Conservation (phyloP, 1,140 invertebrate species). For the Drosophila athabasca region DNA sequence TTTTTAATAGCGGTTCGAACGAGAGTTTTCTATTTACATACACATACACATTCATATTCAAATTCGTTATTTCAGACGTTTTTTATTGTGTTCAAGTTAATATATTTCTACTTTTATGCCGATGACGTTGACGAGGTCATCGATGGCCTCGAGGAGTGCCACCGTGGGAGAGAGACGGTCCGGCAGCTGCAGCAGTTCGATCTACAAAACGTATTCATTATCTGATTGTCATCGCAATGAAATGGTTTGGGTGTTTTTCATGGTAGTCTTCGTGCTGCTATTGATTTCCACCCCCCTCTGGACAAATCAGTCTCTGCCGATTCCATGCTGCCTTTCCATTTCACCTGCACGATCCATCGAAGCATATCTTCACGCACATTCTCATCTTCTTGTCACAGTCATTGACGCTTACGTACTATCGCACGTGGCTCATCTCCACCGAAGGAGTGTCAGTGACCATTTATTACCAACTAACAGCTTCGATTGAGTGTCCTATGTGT, state of each 20-base stretch:
- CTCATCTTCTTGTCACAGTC: constrained; percentile 31
- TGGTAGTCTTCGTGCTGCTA: constrained; percentile 1
- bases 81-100: constrained; percentile 17
- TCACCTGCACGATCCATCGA: constrained; percentile 28
- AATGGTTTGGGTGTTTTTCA: constrained; percentile 2
- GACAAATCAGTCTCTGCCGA: constrained; percentile 39
- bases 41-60: not conserved
- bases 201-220: constrained; percentile 22
- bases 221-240: not conserved
- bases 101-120: constrained; percentile 8
- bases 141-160: constrained; percentile 21
- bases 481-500: constrained; percentile 36
- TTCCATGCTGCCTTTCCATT: constrained; percentile 49
- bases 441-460: constrained; percentile 24
- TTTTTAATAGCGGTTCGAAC: constrained; percentile 30
- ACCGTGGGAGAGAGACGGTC: not conserved
- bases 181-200: not conserved
- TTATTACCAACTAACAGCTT: constrained; percentile 35
- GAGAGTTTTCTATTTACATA: not conserved
- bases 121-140: constrained; percentile 37
- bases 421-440: constrained; percentile 10
- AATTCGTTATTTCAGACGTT: not conserved
- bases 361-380: constrained; percentile 16
- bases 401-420: constrained; percentile 5
- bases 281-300: constrained; percentile 31